Base-by-base conservation (phyloP, 1,140 invertebrate species). In the Acyrthosiphon pisum region DNA sequence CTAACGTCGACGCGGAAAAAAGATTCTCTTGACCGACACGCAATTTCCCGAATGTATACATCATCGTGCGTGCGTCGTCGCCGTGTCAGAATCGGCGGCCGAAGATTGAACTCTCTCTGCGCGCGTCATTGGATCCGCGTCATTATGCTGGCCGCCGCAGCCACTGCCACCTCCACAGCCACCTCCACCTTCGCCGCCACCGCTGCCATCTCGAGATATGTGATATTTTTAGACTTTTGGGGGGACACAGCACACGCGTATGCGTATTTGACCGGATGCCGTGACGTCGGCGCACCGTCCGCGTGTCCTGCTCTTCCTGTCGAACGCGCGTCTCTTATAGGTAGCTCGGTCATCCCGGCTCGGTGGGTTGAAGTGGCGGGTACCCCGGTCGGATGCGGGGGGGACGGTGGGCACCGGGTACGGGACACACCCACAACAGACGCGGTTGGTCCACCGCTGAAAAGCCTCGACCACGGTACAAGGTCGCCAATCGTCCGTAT, bases 21-120 rank as follows among this genome's bases (percentile, higher is more conserved):
- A 76, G n/a, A 76, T 76, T 76, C n/a, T n/a, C 30, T 76, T 76
- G 60, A 76, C 60, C 60, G 60, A 76, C 60, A 76, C 60, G 4
- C 60, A 76, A 76, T 76, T 76, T 76, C 60, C 60, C n/a, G 30
- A 76, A 76, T 76, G 30, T 76, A 76, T 76, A 76, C 60, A 76
- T 76, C 60, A 76, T 76, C 60, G n/a, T 76, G n/a, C 14, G 60
- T 76, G 60, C 60, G 60, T 68, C 60, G 30, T 68, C 30, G 60
- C 11, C 30, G 60, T 6, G 60, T 68, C 30, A n/a, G 11, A 14
- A 3, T 4, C 30, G 30, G 30, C 60, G 60, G 30, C 9, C 9
- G n/a, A 76, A 76, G 60, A 76, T 76, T 76, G n/a, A 76, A 76
- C 60, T n/a, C 60, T 76, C 60, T 30, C 14, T 30, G 60, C 30